Conservation (phyloP, 2,797 vertebrate genomes). For the Lepus townsendii region DNA sequence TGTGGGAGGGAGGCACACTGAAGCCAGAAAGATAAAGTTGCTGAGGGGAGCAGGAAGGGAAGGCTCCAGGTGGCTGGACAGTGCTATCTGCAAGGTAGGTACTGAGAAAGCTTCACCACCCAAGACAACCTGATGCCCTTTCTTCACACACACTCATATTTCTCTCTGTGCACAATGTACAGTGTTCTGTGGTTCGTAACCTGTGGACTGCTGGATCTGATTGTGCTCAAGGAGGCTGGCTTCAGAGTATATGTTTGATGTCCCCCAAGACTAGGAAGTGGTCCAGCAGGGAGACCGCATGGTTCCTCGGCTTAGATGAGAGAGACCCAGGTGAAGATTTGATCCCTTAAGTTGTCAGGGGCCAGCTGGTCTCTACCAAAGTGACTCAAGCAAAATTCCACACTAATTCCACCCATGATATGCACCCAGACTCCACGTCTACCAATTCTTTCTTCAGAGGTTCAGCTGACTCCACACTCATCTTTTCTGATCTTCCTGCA, state of each 20-base stretch:
- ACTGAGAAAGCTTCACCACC: neutral
- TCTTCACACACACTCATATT: neutral
- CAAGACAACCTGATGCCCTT: neutral
- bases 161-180: neutral
- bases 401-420: neutral
- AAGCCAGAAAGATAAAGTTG: neutral
- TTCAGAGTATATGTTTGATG: neutral
- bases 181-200: no score
- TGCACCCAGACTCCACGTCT: neutral
- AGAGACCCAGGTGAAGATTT: neutral
- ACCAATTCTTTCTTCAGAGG: neutral
- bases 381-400: neutral
- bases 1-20: neutral
- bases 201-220: neutral
- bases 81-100: neutral
- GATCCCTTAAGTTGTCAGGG: neutral
- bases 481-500: constrained; percentile 48
- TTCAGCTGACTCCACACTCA: neutral
- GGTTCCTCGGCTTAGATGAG: neutral
- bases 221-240: neutral
- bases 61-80: neutral
- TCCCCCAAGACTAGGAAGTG: neutral
- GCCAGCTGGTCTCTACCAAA: neutral
- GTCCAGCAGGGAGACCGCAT: neutral
- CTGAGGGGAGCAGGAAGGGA: neutral